These are phyloP conservation scores for Rhadina sibilatrix DNA, from an alignment of 2,113 vertebrate genomes.

Conservation along the genomic window DNA sequence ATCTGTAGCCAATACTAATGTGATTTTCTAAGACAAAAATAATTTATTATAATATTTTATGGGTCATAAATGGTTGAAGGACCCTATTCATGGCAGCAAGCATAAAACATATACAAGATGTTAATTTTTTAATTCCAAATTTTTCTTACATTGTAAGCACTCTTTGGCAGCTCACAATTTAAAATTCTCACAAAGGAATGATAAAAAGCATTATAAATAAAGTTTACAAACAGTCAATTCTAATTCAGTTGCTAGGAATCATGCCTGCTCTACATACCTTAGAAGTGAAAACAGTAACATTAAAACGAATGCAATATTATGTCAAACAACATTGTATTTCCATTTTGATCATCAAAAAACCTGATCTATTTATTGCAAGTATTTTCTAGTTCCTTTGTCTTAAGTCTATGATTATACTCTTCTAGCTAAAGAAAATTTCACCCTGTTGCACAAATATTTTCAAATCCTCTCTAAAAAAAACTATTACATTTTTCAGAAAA, in stretches of 20 bases:
- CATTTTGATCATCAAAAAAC: background rate
- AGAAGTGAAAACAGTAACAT: background rate
- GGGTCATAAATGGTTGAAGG: background rate
- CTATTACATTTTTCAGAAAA: background rate
- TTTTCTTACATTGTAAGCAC: background rate
- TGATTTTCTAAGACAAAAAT: background rate
- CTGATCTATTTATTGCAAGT: background rate
- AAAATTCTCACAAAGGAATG: background rate
- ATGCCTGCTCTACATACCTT: background rate
- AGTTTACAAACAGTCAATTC: background rate
- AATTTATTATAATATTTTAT: background rate
- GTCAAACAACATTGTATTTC: background rate
- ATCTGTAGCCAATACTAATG: background rate
- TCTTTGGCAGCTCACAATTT: background rate
- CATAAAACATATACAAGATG: background rate
- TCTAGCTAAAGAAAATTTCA: background rate
- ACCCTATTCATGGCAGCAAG: background rate
- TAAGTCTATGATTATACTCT: background rate
- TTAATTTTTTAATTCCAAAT: background rate
- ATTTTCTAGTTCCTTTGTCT: background rate
- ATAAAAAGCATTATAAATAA: background rate
- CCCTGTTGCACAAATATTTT: background rate
- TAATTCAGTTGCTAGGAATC: background rate
- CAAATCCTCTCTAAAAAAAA: background rate
- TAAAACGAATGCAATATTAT: background rate